A percentile compares a stretch with the other conserved stretches of the same genome.
Evolutionary conservation across 2,888 invertebrate genomes (phyloP).

Genomic region (Andricus quercusramuli): DNA sequence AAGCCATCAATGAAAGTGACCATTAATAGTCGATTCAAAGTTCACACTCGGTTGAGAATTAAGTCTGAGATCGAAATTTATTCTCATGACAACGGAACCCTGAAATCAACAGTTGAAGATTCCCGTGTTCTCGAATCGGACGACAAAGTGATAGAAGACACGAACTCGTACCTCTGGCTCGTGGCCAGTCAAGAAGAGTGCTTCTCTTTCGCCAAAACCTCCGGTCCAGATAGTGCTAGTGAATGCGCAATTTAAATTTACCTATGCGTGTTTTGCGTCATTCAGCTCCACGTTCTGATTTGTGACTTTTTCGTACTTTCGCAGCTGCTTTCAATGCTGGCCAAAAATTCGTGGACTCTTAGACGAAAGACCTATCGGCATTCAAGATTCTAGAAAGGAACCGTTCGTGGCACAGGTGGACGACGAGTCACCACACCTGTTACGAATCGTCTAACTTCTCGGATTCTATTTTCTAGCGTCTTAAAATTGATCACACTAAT

Average conservation of each 20-base stretch:
- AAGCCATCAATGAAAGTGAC: background rate
- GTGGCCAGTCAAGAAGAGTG: slow-evolving; percentile 62
- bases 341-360: slow-evolving; percentile 65
- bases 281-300: slow-evolving; percentile 70
- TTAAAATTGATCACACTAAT: background rate
- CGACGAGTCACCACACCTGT: background rate
- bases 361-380: background rate
- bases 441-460: background rate
- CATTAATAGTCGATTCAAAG: slow-evolving; percentile 3
- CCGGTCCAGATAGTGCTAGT: slow-evolving; percentile 54
- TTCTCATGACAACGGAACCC: slow-evolving; percentile 2
- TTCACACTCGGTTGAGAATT: background rate
- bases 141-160: slow-evolving; percentile 62
- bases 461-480: background rate
- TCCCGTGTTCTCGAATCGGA: slow-evolving; percentile 42
- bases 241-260: slow-evolving; percentile 76
- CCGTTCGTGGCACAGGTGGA: background rate
- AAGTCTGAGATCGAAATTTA: slow-evolving; percentile 5
- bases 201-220: slow-evolving; percentile 56
- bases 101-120: background rate
- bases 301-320: slow-evolving; percentile 67
- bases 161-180: slow-evolving; percentile 65
- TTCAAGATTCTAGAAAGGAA: background rate
- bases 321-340: slow-evolving; percentile 71
- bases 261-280: slow-evolving; percentile 75